phyloP scores from a whole-genome alignment of 2,797 vertebrate species.

The Lagorchestes hirsutus region DNA sequence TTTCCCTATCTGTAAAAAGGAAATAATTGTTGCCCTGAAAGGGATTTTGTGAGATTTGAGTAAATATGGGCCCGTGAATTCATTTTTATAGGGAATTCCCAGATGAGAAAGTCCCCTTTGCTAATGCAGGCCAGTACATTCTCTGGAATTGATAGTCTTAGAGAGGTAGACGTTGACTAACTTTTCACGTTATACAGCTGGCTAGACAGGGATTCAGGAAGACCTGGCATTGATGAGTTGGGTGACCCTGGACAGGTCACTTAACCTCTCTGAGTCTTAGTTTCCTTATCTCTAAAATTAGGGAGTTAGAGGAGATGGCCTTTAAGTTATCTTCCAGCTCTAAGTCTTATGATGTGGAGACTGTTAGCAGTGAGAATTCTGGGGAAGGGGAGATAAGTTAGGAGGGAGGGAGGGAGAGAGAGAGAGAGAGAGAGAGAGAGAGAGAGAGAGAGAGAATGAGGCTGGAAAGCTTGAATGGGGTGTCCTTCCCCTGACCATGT shows the following conservation, averaged over 20 bases:
- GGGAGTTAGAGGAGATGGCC: not conserved
- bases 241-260: not conserved
- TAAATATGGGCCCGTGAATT: not conserved
- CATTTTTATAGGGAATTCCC: not conserved
- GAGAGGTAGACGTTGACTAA: not conserved
- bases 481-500: not conserved
- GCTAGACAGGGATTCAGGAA: not conserved
- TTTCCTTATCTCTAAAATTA: not conserved
- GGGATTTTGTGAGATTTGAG: not conserved
- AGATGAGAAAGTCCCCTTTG: not conserved
- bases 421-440: not conserved
- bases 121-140: not conserved
- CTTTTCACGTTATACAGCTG: not conserved
- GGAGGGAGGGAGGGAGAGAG: not conserved
- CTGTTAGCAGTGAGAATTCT: not conserved
- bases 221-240: not conserved
- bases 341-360: not conserved
- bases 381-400: too few species aligned
- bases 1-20: not conserved
- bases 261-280: not conserved
- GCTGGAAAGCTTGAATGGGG: not conserved
- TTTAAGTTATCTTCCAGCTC: not conserved
- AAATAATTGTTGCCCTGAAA: not conserved
- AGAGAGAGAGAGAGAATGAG: not conserved
- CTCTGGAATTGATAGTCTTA: not conserved